phyloP scores from a whole-genome alignment of 1,140 invertebrate species.

The Megathymus violae region DNA sequence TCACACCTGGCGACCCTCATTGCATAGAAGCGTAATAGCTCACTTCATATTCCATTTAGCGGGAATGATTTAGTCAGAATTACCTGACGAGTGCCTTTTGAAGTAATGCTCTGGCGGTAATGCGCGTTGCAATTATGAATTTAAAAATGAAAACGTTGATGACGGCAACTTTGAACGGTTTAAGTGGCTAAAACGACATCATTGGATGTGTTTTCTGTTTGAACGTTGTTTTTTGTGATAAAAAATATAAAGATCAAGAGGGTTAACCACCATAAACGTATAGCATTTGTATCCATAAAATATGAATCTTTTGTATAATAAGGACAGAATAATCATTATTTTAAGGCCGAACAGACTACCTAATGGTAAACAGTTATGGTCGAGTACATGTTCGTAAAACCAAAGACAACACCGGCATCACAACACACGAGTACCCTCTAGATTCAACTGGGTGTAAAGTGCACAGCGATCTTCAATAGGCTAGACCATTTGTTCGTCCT shows the following conservation, averaged over 20 bases:
- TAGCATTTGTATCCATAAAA: too few relatives aligned
- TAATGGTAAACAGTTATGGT: too few relatives aligned
- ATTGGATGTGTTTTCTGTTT: background rate
- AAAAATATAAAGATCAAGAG: background rate
- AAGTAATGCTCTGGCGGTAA: slow-evolving; percentile 27
- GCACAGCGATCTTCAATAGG: too few relatives aligned
- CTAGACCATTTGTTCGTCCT: too few relatives aligned
- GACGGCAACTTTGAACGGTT: slow-evolving; percentile 22
- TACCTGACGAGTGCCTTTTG: slow-evolving; percentile 31
- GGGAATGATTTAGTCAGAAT: slow-evolving; percentile 31
- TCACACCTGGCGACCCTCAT: slow-evolving; percentile 17
- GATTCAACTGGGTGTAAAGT: too few relatives aligned
- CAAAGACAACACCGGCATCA: too few relatives aligned
- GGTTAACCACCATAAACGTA: too few relatives aligned
- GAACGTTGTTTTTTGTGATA: background rate
- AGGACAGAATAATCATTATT: too few relatives aligned
- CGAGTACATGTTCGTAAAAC: too few relatives aligned
- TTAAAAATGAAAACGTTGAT: slow-evolving; percentile 24
- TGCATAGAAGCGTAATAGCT: slow-evolving; percentile 36
- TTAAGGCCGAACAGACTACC: too few relatives aligned
- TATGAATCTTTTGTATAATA: too few relatives aligned
- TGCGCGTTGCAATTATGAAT: slow-evolving; percentile 33
- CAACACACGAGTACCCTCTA: too few relatives aligned
- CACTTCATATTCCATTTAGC: slow-evolving; percentile 44
- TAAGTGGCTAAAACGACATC: background rate